phyloP scores from a whole-genome alignment of 2,888 invertebrate genomes.

The Temnothorax ravouxi region DNA sequence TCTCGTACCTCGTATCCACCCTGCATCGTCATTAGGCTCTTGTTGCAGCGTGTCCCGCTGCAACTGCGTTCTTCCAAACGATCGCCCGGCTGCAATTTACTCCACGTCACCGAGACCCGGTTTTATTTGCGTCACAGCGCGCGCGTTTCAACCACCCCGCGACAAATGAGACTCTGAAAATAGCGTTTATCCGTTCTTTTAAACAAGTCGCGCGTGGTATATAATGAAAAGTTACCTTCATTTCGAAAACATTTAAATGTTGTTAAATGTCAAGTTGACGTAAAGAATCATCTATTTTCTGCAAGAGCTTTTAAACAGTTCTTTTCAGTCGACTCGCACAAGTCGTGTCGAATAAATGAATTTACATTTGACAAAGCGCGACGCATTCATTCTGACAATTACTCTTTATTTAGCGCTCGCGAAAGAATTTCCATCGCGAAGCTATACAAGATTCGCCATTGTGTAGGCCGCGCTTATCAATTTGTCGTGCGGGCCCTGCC shows the following conservation, averaged over 20 bases:
- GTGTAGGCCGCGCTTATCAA: slow-evolving; percentile 44
- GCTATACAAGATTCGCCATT: slow-evolving; percentile 20
- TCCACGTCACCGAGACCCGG: not conserved
- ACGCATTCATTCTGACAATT: not conserved
- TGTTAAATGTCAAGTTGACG: not conserved
- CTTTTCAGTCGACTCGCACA: not conserved
- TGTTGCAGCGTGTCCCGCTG: slow-evolving; percentile 6
- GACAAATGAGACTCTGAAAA: slow-evolving; percentile 27
- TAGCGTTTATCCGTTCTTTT: not conserved
- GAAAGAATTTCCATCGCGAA: slow-evolving; percentile 19
- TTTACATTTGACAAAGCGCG: not conserved
- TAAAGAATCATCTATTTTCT: not conserved
- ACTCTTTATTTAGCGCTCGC: slow-evolving; percentile 27
- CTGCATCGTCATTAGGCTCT: slow-evolving; percentile 30
- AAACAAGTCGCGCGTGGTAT: not conserved
- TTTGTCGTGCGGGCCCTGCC: slow-evolving; percentile 38
- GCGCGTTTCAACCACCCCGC: not conserved
- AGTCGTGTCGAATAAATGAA: not conserved
- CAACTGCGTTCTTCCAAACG: slow-evolving; percentile 28
- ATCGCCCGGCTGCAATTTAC: slow-evolving; percentile 36
- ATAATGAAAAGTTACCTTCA: not conserved
- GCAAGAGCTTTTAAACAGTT: not conserved
- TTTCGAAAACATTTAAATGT: not conserved
- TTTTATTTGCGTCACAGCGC: slow-evolving; percentile 17
- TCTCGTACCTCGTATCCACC: not conserved